Conservation (phyloP, 2,888 invertebrate genomes). For the Parasteatoda lunata region DNA sequence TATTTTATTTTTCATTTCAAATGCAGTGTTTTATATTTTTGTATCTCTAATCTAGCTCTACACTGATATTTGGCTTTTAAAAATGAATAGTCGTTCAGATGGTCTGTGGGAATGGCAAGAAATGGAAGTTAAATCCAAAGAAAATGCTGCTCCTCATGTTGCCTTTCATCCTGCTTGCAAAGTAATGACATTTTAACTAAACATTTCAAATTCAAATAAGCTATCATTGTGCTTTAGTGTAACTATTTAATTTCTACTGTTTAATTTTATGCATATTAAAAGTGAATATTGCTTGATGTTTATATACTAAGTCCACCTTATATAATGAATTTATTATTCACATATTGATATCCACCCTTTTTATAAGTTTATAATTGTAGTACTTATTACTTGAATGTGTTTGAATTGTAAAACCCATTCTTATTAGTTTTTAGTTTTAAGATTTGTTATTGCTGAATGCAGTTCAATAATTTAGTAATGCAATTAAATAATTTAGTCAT, state of each 20-base stretch:
- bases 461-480: too few relatives aligned
- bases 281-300: background rate
- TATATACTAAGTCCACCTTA: background rate
- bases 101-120: slow-evolving; percentile 76
- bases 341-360: background rate
- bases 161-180: slow-evolving; percentile 96
- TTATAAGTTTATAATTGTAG: slow-evolving; percentile 74
- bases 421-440: background rate
- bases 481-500: too few relatives aligned
- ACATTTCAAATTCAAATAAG: too few relatives aligned
- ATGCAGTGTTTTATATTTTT: slow-evolving; percentile 7
- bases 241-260: background rate
- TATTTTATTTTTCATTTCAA: slow-evolving; percentile 15
- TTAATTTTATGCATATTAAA: background rate
- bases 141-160: slow-evolving; percentile 88
- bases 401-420: slow-evolving; percentile 79
- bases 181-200: slow-evolving; percentile 74
- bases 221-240: background rate
- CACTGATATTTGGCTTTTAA: slow-evolving; percentile 92
- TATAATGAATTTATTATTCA: background rate
- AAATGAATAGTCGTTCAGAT: slow-evolving; percentile 80
- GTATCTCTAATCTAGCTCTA: slow-evolving; percentile 79
- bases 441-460: too few relatives aligned
- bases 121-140: slow-evolving; percentile 83
- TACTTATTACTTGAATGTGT: slow-evolving; percentile 81